Conservation (phyloP, 2,888 invertebrate genomes). For the Lamellibrachia columna region DNA sequence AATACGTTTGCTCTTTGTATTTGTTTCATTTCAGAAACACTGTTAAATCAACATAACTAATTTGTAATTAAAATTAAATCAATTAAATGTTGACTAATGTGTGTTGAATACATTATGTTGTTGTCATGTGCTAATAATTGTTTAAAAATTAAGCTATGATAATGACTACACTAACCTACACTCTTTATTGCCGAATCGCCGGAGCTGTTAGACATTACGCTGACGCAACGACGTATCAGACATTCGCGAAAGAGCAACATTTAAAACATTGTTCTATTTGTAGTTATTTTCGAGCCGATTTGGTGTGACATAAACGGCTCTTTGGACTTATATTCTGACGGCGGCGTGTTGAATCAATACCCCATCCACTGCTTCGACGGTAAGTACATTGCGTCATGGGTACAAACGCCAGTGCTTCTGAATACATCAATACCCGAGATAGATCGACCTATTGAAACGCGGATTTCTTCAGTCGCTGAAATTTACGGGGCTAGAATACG, state of each 20-base stretch:
- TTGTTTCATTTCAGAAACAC: no score
- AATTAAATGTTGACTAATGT: no score
- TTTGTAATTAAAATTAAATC: no score
- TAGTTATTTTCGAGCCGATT: conserved; percentile 43
- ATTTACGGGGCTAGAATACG: no score
- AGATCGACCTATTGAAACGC: no score
- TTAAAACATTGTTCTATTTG: neutral
- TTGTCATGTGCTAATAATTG: neutral
- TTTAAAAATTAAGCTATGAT: neutral
- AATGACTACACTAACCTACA: neutral
- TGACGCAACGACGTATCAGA: neutral
- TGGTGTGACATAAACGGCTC: conserved; percentile 37
- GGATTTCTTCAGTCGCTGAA: no score
- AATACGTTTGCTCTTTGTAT: no score
- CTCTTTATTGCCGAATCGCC: no score
- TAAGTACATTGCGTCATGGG: conserved; percentile 23
- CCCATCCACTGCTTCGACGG: conserved; percentile 45
- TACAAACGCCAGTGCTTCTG: neutral
- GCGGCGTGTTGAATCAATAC: conserved; percentile 44
- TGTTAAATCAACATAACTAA: no score
- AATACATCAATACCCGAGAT: neutral
- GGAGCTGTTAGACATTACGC: neutral
- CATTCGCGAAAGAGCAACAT: neutral
- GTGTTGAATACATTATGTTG: no score
- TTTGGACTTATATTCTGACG: conserved; percentile 41